Conservation (phyloP, 2,797 vertebrate species). For the Cynodonichthys magdalenae region DNA sequence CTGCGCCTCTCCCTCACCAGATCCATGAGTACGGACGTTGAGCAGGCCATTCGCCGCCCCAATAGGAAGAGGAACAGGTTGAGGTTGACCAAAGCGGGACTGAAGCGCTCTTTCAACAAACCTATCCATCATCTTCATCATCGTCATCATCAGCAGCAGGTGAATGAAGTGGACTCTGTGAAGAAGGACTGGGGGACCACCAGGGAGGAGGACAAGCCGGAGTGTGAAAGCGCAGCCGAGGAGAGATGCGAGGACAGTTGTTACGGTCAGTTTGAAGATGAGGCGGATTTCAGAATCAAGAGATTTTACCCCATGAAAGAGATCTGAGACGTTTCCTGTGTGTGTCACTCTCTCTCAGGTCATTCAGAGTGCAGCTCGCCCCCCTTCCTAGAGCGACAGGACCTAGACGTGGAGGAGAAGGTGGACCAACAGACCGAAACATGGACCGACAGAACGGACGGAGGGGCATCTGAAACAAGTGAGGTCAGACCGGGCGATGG, state of each 20-base stretch:
- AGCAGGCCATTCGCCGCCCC: slow-evolving; percentile 59
- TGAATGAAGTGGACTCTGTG: slow-evolving; percentile 39
- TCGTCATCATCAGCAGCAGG: slow-evolving; percentile 3
- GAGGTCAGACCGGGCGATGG: slow-evolving; percentile 26
- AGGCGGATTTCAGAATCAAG: neutral
- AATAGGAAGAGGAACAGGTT: slow-evolving; percentile 65
- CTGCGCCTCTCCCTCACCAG: slow-evolving; percentile 92
- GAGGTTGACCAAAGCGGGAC: slow-evolving; percentile 40
- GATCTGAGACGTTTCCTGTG: neutral
- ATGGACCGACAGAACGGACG: slow-evolving; percentile 35
- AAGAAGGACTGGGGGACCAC: slow-evolving; percentile 60
- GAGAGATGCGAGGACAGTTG: slow-evolving; percentile 70
- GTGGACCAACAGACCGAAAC: neutral
- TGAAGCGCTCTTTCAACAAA: slow-evolving; percentile 17
- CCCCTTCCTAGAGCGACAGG: slow-evolving; percentile 62
- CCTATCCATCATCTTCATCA: slow-evolving; percentile 23
- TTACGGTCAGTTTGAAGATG: slow-evolving; percentile 69
- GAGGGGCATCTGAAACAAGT: slow-evolving; percentile 16
- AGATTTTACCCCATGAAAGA: slow-evolving; percentile 6
- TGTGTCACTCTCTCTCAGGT: slow-evolving; percentile 47
- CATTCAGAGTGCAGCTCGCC: slow-evolving; percentile 73
- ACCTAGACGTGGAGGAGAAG: slow-evolving; percentile 53
- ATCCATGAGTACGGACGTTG: slow-evolving; percentile 83
- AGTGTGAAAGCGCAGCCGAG: slow-evolving; percentile 55
- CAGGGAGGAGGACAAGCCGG: slow-evolving; percentile 70